phyloP scores from a whole-genome alignment of 92 coral and sea anemone species.

The Zoanthus sociatus region DNA sequence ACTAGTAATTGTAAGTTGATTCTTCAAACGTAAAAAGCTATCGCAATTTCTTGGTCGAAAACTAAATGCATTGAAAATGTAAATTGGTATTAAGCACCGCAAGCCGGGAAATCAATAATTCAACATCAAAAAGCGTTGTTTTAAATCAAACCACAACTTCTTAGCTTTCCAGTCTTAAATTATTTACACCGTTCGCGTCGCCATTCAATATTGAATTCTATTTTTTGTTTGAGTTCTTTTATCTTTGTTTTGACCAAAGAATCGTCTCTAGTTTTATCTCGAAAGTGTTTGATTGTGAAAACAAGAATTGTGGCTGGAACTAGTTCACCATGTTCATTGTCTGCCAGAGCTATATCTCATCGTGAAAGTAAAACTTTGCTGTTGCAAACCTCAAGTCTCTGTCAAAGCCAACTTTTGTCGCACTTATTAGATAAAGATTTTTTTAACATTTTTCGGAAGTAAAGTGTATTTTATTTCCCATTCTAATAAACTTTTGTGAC shows the following conservation, averaged over 20 bases:
- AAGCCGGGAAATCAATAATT: conserved; percentile 39
- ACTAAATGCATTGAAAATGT: not conserved
- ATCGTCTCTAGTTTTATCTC: not conserved
- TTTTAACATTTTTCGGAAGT: too few species aligned
- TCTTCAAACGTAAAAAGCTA: not conserved
- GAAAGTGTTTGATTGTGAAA: not conserved
- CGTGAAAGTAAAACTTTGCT: not conserved
- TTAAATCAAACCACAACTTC: conserved; percentile 40
- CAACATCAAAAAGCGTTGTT: conserved; percentile 38
- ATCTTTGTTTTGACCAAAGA: not conserved
- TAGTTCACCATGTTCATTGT: conserved; percentile 4
- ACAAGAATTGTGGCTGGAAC: not conserved
- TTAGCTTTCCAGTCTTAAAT: not conserved
- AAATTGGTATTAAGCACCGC: conserved; percentile 20
- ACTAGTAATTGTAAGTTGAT: not conserved
- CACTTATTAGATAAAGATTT: too few species aligned
- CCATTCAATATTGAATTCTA: not conserved
- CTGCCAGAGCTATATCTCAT: not conserved
- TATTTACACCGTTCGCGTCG: conserved; percentile 20
- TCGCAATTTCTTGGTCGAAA: not conserved
- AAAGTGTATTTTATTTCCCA: too few species aligned
- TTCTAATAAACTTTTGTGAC: too few species aligned
- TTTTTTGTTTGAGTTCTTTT: not conserved
- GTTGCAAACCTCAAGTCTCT: not conserved
- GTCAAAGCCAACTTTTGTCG: not conserved